Base-by-base conservation (phyloP, 1,140 invertebrate species). In the Xylocopa sonorina region DNA sequence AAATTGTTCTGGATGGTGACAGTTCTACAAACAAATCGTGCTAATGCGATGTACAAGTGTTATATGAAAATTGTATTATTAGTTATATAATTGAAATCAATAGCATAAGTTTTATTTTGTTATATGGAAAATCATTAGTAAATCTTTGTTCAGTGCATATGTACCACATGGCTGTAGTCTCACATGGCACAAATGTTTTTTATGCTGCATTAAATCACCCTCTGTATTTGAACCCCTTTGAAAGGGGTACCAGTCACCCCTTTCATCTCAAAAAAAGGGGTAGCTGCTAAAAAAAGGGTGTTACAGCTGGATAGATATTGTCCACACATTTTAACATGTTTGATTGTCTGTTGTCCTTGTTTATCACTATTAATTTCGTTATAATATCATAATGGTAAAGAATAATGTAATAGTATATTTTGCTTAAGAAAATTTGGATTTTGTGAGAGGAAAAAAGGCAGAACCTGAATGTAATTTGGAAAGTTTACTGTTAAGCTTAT, bases 241-340 rank as follows among this genome's bases (percentile, higher is more conserved):
- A 88, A 88, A 89, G 82, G 86, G 88, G 83, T 86, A 83, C 51
- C 27, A 73, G 63, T 79, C 85, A 90, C 88, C 89, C 89, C 87
- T 90, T 89, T 88, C 57, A 34, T 62, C 46, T 78, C 87, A 87
- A 29, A 90, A 91, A 91, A 89, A 90, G 83, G 90, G 90, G 88
- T 90, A 88, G 79, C 81, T 84, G 53, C 82, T 87, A 89, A 91
- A 90, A n/a, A 91, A 91, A 89, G 89, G 88, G 88, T 88, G 84
- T 57, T 74, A 69, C 73, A 78, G 76, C 48, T 77, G 89, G 29
- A 76, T 16, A 88, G 88, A 48, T 88, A 76, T 87, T 84, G 87
- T 57, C 87, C 51, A 68, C 63, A 5, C 53, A 0, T 78, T 75
- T 46, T 51, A 41, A 18, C 32, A 32, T 68, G 29, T 80, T 63